Evolutionary conservation across 2,888 invertebrate genomes (phyloP).

Genomic region (Sphaerophoria taeniata): DNA sequence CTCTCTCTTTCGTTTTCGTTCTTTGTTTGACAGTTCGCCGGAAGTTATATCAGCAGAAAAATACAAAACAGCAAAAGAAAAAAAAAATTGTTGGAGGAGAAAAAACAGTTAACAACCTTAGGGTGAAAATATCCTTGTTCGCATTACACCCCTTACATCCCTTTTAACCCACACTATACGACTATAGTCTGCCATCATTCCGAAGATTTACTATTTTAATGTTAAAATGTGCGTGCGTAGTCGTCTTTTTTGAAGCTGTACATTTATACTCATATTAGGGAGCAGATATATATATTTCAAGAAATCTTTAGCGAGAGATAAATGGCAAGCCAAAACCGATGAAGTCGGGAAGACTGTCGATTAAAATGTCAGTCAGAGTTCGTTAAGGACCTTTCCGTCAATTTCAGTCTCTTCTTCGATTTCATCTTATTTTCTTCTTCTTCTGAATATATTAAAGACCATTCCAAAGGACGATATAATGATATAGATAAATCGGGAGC

Average conservation of each 20-base stretch:
- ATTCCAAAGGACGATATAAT: background rate
- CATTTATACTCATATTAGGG: background rate
- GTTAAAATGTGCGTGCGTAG: conserved; percentile 58
- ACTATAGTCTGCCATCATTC: background rate
- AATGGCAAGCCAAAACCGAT: conserved; percentile 37
- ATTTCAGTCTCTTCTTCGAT: conserved; percentile 50
- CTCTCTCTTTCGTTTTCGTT: no score
- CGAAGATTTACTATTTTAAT: conserved; percentile 42
- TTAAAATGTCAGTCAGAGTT: conserved; percentile 71
- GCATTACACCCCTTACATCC: conserved; percentile 45
- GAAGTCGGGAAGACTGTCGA: conserved; percentile 64
- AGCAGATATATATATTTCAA: background rate
- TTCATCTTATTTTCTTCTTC: background rate
- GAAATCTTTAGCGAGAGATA: conserved; percentile 27
- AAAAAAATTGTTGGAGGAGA: background rate
- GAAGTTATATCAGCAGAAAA: conserved; percentile 40
- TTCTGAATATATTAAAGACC: conserved; percentile 51
- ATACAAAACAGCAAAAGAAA: background rate
- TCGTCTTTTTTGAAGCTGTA: conserved; percentile 23
- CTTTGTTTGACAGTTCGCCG: background rate
- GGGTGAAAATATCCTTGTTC: conserved; percentile 58
- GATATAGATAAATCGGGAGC: conserved; percentile 8
- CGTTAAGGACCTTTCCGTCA: conserved; percentile 70
- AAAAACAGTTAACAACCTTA: conserved; percentile 35
- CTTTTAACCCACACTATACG: conserved; percentile 23